Evolutionary conservation across 2,888 invertebrate species (phyloP).

Genomic region (Scaptomyza polygonia): DNA sequence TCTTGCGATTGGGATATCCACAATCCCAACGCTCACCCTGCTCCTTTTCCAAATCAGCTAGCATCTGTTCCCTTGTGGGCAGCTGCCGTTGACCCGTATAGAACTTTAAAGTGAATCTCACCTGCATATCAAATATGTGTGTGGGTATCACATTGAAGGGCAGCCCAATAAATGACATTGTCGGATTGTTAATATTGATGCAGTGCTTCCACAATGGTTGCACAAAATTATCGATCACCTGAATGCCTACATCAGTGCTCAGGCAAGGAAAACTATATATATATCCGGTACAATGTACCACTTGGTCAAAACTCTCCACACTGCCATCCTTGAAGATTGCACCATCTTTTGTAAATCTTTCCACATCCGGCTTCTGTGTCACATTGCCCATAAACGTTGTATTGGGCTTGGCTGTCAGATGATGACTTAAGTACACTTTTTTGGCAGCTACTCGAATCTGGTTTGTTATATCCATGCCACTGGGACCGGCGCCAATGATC

Average conservation of each 20-base stretch:
- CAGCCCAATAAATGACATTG: conserved; percentile 92
- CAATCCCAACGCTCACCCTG: conserved; percentile 86
- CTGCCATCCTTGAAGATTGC: conserved; percentile 88
- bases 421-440: conserved; percentile 89
- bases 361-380: conserved; percentile 87
- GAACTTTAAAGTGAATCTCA: conserved; percentile 87
- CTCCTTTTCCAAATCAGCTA: conserved; percentile 87
- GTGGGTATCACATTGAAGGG: conserved; percentile 92
- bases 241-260: conserved; percentile 88
- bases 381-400: conserved; percentile 89
- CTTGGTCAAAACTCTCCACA: conserved; percentile 87
- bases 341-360: conserved; percentile 85
- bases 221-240: conserved; percentile 91
- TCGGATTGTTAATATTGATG: conserved; percentile 91
- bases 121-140: conserved; percentile 92
- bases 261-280: conserved; percentile 91
- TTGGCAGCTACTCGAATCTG: conserved; percentile 88
- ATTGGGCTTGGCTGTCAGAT: conserved; percentile 85
- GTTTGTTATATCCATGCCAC: conserved; percentile 91
- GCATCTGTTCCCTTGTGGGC: conserved; percentile 88
- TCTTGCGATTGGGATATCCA: conserved; percentile 86
- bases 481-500: conserved; percentile 94
- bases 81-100: conserved; percentile 87
- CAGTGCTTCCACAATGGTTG: conserved; percentile 94
- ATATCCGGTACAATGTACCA: conserved; percentile 93